Evolutionary conservation across 2,888 invertebrate species (phyloP), one percentile per base, ranked within the genome.

Genomic region (Drosophila meridiana): DNA sequence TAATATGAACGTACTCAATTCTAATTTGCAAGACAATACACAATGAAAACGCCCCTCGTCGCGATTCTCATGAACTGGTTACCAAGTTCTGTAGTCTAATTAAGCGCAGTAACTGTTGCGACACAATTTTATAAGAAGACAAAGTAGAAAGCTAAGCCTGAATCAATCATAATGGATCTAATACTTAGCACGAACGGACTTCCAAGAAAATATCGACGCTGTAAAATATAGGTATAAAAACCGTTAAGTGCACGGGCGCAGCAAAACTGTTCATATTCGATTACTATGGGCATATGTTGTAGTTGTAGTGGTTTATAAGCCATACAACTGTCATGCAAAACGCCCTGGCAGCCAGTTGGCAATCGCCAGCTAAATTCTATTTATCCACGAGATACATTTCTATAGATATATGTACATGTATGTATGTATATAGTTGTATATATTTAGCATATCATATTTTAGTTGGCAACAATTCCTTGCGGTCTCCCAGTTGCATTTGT

Each of bases 261-360:
- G 7, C 6, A 20, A 45, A 20, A 13, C 20, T 34, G 5, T 14
- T 38, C 34, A 47, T 34, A 45, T 56, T 45, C 28, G 47, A 55
- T 68, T 13, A 64, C 45, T 50, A 38, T 50, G 20, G 36, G 11
- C n/a, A 40, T 40, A 38, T 56, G 50, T 53, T 53, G 58, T 55
- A 34, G 4, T 30, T 42, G 28, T 53, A 36, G 14, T 55, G 20
- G 20, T 20, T 20, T 20, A 59, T 63, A 48, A 40, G 47, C 14
- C 45, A 59, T 68, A 66, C 69, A 82, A 74, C 85, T 84, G 82
- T 74, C 83, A 87, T 73, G 87, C 69, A 89, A 76, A 73, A 76
- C 63, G 73, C 57, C 40, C 40, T 40, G 40, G 40, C 40, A 40
- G 40, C 40, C 75, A 74, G 55, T 76, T 65, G 70, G 56, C 76